Evolutionary conservation across 2,888 invertebrate species (phyloP).

Genomic region (Norana najaformis): DNA sequence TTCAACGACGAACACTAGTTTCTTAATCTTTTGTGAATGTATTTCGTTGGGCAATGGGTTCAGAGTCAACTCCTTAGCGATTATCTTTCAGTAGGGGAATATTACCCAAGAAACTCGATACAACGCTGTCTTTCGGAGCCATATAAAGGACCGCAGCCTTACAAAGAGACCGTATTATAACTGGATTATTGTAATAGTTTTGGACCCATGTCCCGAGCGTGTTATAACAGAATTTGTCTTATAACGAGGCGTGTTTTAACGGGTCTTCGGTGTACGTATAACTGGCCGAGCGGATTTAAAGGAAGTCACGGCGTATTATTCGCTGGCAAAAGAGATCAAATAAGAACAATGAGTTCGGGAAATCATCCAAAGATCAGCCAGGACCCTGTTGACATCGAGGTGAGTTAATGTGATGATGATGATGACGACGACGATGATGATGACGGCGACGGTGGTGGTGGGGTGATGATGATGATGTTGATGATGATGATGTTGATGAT

Average conservation of each 20-base stretch:
- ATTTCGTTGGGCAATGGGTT: no score
- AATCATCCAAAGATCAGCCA: not conserved
- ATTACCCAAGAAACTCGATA: no score
- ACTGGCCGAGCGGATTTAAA: not conserved
- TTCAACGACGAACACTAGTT: not conserved
- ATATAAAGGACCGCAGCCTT: no score
- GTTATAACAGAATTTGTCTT: not conserved
- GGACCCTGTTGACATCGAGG: not conserved
- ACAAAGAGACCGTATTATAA: not conserved
- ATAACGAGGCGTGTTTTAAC: not conserved
- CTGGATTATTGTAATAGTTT: not conserved
- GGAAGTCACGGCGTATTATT: no score
- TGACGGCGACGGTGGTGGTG: constrained; percentile 27
- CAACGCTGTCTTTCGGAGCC: no score
- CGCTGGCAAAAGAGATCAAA: not conserved
- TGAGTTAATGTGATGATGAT: not conserved
- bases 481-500: constrained; percentile 4
- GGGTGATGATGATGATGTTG: constrained; percentile 24
- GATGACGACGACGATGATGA: not conserved
- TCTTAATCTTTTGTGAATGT: not conserved
- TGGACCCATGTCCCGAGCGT: not conserved
- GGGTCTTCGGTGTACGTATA: not conserved
- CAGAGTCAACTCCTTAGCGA: no score
- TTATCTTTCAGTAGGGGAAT: no score
- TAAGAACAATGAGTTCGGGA: not conserved